Percentiles rank a stretch among this genome's conserved stretches.
phyloP scores from a whole-genome alignment of 2,113 vertebrate genomes.

The Camelus bactrianus region DNA sequence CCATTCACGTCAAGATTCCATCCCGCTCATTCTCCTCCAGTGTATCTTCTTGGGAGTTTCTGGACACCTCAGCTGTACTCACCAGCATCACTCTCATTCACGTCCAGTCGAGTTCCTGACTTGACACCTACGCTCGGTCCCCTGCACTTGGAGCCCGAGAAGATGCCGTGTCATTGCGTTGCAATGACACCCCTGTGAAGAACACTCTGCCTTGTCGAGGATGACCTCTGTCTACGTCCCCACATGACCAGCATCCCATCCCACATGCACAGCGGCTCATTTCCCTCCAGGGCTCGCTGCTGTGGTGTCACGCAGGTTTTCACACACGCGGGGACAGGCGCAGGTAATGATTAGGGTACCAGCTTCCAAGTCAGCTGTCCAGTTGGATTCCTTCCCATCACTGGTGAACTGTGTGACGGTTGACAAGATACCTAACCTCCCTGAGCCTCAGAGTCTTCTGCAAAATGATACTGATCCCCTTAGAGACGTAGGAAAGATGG shows the following conservation, averaged over 20 bases:
- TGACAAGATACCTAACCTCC: background rate
- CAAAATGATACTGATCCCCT: background rate
- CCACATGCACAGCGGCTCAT: fast-evolving
- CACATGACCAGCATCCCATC: background rate
- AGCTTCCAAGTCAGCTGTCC: background rate
- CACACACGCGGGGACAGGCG: too few relatives aligned
- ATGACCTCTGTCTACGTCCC: too few relatives aligned
- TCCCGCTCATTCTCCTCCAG: background rate
- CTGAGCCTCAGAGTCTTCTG: background rate
- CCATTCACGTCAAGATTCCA: background rate
- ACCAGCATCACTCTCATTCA: background rate
- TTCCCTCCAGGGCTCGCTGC: background rate
- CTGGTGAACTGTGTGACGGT: background rate
- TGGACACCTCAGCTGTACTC: background rate
- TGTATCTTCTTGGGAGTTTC: background rate
- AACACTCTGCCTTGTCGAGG: background rate
- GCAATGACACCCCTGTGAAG: background rate
- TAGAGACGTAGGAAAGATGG: background rate
- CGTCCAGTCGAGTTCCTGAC: background rate
- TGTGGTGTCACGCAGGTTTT: background rate
- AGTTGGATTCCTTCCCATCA: background rate
- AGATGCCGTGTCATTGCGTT: background rate
- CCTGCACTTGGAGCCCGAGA: background rate
- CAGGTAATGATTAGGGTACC: background rate
- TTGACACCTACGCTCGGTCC: background rate